These are phyloP conservation scores for Contarinia nasturtii DNA, from an alignment of 1,140 invertebrate species.

Conservation along the genomic window DNA sequence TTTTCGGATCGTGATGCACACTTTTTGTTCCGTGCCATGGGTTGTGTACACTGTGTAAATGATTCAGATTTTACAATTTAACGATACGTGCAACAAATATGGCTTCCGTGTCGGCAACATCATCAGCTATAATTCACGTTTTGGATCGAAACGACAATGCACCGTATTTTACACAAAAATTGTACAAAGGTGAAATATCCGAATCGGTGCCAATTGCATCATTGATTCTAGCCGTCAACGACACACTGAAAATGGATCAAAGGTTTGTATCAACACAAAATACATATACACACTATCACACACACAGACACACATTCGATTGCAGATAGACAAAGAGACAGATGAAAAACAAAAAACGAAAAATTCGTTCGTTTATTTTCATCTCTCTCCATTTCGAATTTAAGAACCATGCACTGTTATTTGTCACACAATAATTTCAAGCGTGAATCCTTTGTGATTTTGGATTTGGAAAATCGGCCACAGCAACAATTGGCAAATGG, in stretches of 20 bases:
- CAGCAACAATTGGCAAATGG: no score
- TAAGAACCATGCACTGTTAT: no score
- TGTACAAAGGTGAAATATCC: conserved; percentile 48
- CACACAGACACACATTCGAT: not conserved
- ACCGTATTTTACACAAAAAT: conserved; percentile 48
- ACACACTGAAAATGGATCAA: conserved; percentile 1
- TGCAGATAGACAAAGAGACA: no score
- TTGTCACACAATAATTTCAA: no score
- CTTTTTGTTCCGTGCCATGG: not conserved
- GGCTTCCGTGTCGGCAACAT: conserved; percentile 46
- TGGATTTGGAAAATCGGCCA: no score
- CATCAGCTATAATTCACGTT: conserved; percentile 53
- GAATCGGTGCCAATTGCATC: conserved; percentile 51
- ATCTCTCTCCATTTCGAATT: no score
- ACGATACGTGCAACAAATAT: conserved; percentile 71
- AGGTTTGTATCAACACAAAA: not conserved
- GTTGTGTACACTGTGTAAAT: not conserved
- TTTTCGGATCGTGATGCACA: no score
- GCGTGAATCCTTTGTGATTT: no score
- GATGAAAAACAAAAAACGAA: no score
- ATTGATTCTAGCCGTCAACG: conserved; percentile 37
- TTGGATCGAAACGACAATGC: conserved; percentile 70
- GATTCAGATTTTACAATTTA: conserved; percentile 53
- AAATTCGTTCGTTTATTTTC: no score
- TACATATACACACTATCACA: not conserved